phyloP scores from a whole-genome alignment of 2,113 vertebrate genomes.

The Elgaria multicarinata region DNA sequence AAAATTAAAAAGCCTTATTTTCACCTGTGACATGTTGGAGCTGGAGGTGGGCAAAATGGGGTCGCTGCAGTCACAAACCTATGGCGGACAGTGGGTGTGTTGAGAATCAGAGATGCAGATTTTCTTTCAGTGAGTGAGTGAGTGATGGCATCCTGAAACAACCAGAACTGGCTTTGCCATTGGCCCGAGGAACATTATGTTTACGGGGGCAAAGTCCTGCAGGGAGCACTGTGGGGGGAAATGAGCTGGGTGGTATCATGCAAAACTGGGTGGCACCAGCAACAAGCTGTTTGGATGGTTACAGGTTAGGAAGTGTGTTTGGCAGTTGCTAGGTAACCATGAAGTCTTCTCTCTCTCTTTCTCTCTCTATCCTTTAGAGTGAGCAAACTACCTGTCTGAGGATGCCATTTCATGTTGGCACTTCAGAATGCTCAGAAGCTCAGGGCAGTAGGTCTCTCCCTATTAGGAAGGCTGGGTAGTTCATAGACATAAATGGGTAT shows the following conservation, averaged over 20 bases:
- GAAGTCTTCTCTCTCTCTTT: neutral
- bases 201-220: neutral
- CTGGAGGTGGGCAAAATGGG: neutral
- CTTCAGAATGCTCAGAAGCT: neutral
- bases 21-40: neutral
- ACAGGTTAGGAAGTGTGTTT: neutral
- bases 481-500: neutral
- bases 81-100: neutral
- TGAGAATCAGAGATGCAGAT: neutral
- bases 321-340: neutral
- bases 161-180: neutral
- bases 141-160: neutral
- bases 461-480: neutral
- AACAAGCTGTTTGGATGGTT: neutral
- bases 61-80: neutral
- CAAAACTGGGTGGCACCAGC: neutral
- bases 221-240: neutral
- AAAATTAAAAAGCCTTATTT: neutral
- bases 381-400: neutral
- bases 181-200: neutral
- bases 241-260: neutral
- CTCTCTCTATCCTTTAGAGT: neutral
- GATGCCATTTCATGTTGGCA: neutral
- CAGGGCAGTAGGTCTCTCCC: neutral
- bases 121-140: too few relatives aligned